Percentiles rank a stretch among this genome's conserved stretches.
Evolutionary conservation across 2,888 invertebrate genomes (phyloP).

Genomic region (Hyppa rectilinea): DNA sequence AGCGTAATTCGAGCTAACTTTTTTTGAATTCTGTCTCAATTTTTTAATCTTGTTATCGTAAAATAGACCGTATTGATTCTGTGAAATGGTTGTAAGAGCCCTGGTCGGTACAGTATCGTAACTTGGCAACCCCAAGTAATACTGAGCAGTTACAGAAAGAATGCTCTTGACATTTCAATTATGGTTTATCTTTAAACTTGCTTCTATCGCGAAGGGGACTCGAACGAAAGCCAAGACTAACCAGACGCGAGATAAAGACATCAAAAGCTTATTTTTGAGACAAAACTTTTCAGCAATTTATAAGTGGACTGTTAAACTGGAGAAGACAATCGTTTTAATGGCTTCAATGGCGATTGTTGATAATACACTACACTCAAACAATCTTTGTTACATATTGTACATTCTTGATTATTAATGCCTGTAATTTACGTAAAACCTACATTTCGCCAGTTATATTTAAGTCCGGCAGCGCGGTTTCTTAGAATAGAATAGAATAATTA

Average conservation of each 20-base stretch:
- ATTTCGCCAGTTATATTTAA: too few species aligned
- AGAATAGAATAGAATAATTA: neutral
- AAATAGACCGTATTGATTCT: constrained; percentile 50
- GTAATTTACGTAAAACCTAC: too few species aligned
- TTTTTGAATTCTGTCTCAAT: constrained; percentile 34
- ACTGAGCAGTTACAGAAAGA: constrained; percentile 69
- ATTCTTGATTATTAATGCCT: neutral
- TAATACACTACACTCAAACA: neutral
- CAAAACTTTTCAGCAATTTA: constrained; percentile 41
- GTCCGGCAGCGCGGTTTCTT: too few species aligned
- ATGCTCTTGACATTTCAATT: constrained; percentile 85
- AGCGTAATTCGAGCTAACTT: constrained; percentile 36
- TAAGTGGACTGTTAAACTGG: constrained; percentile 25
- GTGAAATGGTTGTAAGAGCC: constrained; percentile 28
- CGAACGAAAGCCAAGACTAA: constrained; percentile 64
- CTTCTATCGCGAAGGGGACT: constrained; percentile 64
- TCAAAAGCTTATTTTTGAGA: constrained; percentile 61
- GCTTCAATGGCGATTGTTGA: neutral
- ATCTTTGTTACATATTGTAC: neutral
- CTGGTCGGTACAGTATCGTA: constrained; percentile 36
- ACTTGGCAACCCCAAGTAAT: constrained; percentile 53
- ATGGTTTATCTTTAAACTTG: constrained; percentile 81
- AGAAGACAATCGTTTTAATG: constrained; percentile 15
- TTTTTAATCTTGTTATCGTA: constrained; percentile 38
- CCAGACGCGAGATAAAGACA: constrained; percentile 62